These are phyloP conservation scores for Heliconius sara DNA, from an alignment of 2,888 invertebrate species.

Conservation along the genomic window DNA sequence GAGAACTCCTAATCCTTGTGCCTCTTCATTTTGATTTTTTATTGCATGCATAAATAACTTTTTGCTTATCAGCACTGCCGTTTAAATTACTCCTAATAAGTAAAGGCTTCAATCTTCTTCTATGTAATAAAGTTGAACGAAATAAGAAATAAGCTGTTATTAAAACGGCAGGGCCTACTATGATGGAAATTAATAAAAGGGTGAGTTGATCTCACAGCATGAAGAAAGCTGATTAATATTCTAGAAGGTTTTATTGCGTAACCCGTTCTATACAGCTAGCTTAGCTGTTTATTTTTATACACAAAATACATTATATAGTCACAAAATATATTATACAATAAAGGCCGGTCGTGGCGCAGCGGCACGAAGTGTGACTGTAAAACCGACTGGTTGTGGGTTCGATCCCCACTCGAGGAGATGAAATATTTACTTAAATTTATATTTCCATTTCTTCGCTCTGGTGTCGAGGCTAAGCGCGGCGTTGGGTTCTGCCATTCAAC, in stretches of 20 bases:
- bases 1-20: not conserved
- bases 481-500: too few relatives aligned
- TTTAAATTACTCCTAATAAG: constrained; percentile 12
- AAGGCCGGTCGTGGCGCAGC: too few relatives aligned
- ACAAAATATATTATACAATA: too few relatives aligned
- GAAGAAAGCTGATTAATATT: constrained; percentile 37
- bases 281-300: not conserved
- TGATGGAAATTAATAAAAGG: constrained; percentile 39
- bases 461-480: too few relatives aligned
- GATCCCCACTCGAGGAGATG: too few relatives aligned
- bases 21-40: not conserved
- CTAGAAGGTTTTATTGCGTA: constrained; percentile 15
- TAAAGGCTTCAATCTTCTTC: constrained; percentile 10
- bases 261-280: not conserved
- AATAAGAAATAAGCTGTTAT: constrained; percentile 25
- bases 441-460: too few relatives aligned
- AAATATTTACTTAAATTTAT: too few relatives aligned
- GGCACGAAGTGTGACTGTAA: too few relatives aligned
- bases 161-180: constrained; percentile 27
- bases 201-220: constrained; percentile 36
- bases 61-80: constrained; percentile 5
- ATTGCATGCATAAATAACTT: not conserved
- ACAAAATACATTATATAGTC: not conserved
- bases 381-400: too few relatives aligned
- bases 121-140: constrained; percentile 19